Evolutionary conservation across 2,797 vertebrate species (phyloP), one percentile per base, ranked within the genome.

Genomic region (Hippoglossus hippoglossus): DNA sequence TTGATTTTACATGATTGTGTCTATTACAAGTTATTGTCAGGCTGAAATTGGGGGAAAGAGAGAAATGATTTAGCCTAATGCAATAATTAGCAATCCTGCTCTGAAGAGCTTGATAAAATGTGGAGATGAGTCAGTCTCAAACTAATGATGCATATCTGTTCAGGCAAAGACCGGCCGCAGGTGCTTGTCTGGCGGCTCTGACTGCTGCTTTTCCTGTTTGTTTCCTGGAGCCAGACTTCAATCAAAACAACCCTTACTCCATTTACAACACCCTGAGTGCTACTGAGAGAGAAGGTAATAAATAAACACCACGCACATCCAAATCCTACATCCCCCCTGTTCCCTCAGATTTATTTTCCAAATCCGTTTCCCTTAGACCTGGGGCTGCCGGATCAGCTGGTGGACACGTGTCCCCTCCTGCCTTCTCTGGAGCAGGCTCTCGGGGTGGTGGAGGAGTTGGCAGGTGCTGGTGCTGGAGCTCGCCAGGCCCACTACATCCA

Each of bases 141-240:
- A 25, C 16, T 84, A 73, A 82, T 19, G 5, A 34, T 57, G 25
- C 2, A 39, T 83, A 61, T 86, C 22, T 1, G 64, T 57, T 36
- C 80, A 99, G 98, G 79, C 96, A 97, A 75, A 91, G 96, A 41
- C 92, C 94, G 34, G 94, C 95, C 3, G 82, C 96, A 25, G 98
- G 97, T 31, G 94, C 96, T 79, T 99, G 98, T 85, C 90, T 99
- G 19, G 96, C 97, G 26, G 96, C 97, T 46, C 94, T 99, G 78
- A 93, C 96, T 15, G 94, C 94, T 50, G 95, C 96, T 56, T 96
- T 99, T 71, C 98, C 98, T 3, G 95, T 98, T 18, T 96, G 96
- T 36, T 98, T 98, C 92, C 92, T 99, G 91, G 98, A 99, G 92
- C 96, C 96, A 15, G 87, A 91, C 55, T 90, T 96, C 36, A 94